A percentile compares a stretch with the other conserved stretches of the same genome.
phyloP scores from a whole-genome alignment of 2,888 invertebrate species.

The Troglohyphantes excavatus region DNA sequence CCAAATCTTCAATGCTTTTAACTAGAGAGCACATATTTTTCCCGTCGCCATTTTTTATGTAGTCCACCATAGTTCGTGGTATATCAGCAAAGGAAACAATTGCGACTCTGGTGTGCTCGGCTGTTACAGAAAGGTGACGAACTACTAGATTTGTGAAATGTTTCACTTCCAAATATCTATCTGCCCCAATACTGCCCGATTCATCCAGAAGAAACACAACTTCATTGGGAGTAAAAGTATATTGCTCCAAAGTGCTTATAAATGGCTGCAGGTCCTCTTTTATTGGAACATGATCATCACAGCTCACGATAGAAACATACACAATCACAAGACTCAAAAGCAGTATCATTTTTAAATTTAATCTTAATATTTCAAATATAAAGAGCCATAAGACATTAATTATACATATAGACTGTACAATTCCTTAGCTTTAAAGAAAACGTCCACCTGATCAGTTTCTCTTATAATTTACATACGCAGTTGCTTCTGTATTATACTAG shows the following conservation, averaged over 20 bases:
- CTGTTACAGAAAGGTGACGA: slow-evolving; percentile 51
- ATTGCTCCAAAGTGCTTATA: slow-evolving; percentile 51
- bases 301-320: background rate
- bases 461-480: too few species aligned
- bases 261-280: slow-evolving; percentile 4
- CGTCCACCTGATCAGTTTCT: too few species aligned
- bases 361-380: too few species aligned
- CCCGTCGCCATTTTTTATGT: slow-evolving; percentile 38
- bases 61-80: slow-evolving; percentile 22
- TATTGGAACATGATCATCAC: background rate
- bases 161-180: slow-evolving; percentile 52
- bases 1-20: slow-evolving; percentile 12
- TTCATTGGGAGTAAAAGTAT: slow-evolving; percentile 38
- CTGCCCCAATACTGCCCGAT: slow-evolving; percentile 68
- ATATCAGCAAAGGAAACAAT: slow-evolving; percentile 45
- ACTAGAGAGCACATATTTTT: slow-evolving; percentile 74
- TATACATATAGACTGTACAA: too few species aligned
- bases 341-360: background rate
- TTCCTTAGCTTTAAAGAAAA: too few species aligned
- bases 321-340: background rate
- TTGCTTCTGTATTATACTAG: background rate
- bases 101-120: slow-evolving; percentile 46
- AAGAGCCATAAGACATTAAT: too few species aligned
- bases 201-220: slow-evolving; percentile 72
- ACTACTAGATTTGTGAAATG: slow-evolving; percentile 47